A percentile compares a stretch with the other conserved stretches of the same genome.
These are phyloP conservation scores for Leucoraja ocellata DNA, from an alignment of 2,797 vertebrate genomes.

Conservation along the genomic window DNA sequence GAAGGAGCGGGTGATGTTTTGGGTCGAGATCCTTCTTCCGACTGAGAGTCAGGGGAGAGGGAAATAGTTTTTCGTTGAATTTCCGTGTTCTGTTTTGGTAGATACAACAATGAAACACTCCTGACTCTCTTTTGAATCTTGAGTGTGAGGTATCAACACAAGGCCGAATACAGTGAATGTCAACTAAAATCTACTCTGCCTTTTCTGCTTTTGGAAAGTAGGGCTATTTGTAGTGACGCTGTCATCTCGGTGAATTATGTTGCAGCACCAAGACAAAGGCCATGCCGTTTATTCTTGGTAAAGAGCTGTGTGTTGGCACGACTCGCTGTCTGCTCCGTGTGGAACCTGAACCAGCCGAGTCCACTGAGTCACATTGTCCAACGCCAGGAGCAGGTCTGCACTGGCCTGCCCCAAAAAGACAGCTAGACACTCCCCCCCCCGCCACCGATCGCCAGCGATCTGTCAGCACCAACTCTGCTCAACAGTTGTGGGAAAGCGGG, in stretches of 20 bases:
- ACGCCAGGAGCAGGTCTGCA: slow-evolving; percentile 4
- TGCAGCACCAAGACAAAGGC: background rate
- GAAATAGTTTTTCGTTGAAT: no score
- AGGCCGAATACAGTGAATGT: no score
- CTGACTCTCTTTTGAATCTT: no score
- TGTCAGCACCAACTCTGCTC: background rate
- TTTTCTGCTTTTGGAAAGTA: background rate
- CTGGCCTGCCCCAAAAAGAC: slow-evolving; percentile 16
- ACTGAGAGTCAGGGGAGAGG: no score
- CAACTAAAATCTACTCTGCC: background rate
- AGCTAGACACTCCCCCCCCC: background rate
- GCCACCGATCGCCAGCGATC: background rate
- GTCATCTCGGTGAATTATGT: background rate
- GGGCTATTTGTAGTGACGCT: background rate
- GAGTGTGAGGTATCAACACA: no score
- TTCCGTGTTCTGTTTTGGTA: no score
- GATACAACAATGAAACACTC: no score
- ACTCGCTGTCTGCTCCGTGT: background rate
- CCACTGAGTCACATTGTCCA: slow-evolving; percentile 29
- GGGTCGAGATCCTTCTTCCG: no score
- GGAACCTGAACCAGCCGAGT: background rate
- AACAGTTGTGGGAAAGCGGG: slow-evolving; percentile 11
- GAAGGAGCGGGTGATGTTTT: no score
- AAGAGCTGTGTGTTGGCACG: slow-evolving; percentile 2
- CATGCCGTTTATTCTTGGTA: background rate